Conservation (phyloP, 1,140 invertebrate genomes). For the Nasonia vitripennis region DNA sequence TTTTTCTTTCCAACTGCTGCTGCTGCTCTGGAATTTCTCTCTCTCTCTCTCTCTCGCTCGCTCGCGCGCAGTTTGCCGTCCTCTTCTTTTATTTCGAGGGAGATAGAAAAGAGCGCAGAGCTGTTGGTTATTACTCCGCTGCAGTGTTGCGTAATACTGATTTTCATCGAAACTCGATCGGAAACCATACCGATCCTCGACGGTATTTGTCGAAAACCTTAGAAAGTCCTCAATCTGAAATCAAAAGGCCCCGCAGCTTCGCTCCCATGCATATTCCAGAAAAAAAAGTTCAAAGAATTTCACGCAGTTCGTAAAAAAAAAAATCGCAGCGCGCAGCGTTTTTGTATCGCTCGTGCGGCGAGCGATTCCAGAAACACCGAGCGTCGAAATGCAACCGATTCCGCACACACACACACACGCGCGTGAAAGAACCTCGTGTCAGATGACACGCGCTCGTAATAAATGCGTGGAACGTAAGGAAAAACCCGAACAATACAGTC, state of each 20-base stretch:
- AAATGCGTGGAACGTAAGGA: slow-evolving; percentile 46
- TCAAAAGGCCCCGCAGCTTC: too few relatives aligned
- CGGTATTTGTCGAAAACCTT: too few relatives aligned
- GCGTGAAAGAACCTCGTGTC: not conserved
- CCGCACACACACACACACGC: not conserved
- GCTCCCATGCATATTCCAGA: too few relatives aligned
- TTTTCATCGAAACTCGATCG: too few relatives aligned
- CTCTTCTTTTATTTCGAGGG: not conserved
- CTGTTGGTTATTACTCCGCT: too few relatives aligned
- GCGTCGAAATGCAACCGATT: slow-evolving; percentile 37
- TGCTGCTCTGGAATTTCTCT: not conserved
- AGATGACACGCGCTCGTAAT: not conserved
- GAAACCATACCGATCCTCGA: too few relatives aligned
- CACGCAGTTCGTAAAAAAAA: not conserved
- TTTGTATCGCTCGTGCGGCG: not conserved
- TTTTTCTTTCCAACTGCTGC: slow-evolving; percentile 30
- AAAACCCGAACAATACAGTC: not conserved
- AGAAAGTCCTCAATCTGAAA: too few relatives aligned
- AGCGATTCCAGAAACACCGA: slow-evolving; percentile 29
- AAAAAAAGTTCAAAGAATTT: slow-evolving; percentile 11
- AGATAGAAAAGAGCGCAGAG: too few relatives aligned
- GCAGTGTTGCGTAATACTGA: too few relatives aligned
- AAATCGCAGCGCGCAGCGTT: not conserved
- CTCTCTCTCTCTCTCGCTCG: not conserved
- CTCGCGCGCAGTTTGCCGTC: not conserved